Base-by-base conservation (phyloP, 1,140 invertebrate species). In the Achroia grisella region DNA sequence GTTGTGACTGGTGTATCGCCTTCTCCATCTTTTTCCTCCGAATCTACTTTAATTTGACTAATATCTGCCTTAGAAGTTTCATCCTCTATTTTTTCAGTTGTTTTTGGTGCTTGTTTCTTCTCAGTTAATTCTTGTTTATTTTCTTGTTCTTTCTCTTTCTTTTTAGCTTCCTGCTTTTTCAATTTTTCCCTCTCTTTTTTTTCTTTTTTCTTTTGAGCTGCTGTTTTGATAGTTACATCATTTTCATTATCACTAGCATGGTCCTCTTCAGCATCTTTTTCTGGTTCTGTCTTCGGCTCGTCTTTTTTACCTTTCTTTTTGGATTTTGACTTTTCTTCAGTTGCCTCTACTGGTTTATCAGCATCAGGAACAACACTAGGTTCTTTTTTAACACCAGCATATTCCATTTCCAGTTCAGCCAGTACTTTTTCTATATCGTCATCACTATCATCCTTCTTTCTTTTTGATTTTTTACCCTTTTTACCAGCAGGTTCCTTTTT, bases 191-290 rank as follows among this genome's bases (percentile, higher is more conserved):
- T 88, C 79, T 95, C 93, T 70, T 95, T 95, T 56, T 95, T 95
- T 58, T 95, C 93, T 67, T 94, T 95, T 57, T 94, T 95, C 73
- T 95, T 95, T 66, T 94, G 93, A 10, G 94, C 93, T 11, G 94
- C 93, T 13, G 92, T 91, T 84, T 95, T 95, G 12, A 95, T 89
- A 8, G 92, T 92, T 17, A 83, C 43, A 44, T 86, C 88, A 45
- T 88, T 89, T 28, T 90, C 89, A 49, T 86, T 88, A 35, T 89
- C 89, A 48, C 71, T 81, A 9, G 62, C 76, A 39, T 87, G 87
- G 42, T 85, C 81, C 31, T 76, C 74, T 36, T 85, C 71, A 45
- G 52, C 67, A 14, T 69, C 81, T 41, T 79, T 81, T 35, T 89
- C 89, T 35, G 85, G 80, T 53, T 87, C 87, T 32, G 73, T 77